phyloP scores from a whole-genome alignment of 2,888 invertebrate genomes.

The Listrodromus nycthemerus region DNA sequence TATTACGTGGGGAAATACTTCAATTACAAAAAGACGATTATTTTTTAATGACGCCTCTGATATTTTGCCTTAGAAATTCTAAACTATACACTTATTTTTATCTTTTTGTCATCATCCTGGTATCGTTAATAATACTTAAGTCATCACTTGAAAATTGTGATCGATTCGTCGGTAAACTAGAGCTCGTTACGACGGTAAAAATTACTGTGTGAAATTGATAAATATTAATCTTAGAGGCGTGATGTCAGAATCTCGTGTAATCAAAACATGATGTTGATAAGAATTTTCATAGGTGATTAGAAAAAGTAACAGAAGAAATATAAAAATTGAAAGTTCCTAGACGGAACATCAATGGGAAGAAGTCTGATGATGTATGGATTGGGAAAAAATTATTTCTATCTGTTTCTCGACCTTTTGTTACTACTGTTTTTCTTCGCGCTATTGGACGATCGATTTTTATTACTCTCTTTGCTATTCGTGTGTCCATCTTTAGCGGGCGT shows the following conservation, averaged over 20 bases:
- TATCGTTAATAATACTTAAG: constrained; percentile 65
- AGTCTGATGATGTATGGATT: constrained; percentile 39
- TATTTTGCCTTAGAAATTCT: constrained; percentile 42
- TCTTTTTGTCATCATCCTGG: constrained; percentile 7
- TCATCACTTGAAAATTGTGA: constrained; percentile 17
- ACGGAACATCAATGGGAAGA: constrained; percentile 45
- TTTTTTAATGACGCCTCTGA: constrained; percentile 18
- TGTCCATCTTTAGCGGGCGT: constrained; percentile 84
- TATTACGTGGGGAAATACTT: constrained; percentile 32
- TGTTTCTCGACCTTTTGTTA: constrained; percentile 93
- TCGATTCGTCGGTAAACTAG: constrained; percentile 31
- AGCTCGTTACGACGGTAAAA: constrained; percentile 11
- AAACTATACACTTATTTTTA: constrained; percentile 30
- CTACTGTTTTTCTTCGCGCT: constrained; percentile 90
- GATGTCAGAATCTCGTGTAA: constrained; percentile 11
- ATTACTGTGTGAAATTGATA: constrained; percentile 27
- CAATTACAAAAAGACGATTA: constrained; percentile 32
- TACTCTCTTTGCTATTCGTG: constrained; percentile 84
- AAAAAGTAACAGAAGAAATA: background rate
- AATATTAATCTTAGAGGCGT: background rate
- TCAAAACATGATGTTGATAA: constrained; percentile 4
- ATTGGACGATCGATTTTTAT: constrained; percentile 83
- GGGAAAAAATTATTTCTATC: constrained; percentile 85
- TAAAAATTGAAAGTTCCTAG: constrained; percentile 15
- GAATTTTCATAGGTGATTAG: constrained; percentile 56